A percentile compares a stretch with the other conserved stretches of the same genome.
Conservation (phyloP, 2,797 vertebrate genomes). For the Orientallactaga sibirica region DNA sequence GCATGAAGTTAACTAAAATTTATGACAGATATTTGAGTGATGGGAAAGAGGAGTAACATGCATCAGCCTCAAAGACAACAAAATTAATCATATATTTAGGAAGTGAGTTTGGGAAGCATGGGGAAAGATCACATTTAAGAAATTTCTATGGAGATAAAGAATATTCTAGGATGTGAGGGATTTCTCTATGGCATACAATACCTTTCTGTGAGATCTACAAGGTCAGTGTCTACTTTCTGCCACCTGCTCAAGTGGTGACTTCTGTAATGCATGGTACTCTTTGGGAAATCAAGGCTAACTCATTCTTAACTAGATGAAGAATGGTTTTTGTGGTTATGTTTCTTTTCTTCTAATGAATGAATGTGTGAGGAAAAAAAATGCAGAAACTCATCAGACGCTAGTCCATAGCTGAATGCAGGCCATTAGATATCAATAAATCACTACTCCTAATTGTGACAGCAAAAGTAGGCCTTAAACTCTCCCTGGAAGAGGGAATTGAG, state of each 20-base stretch:
- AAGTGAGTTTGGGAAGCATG: not conserved
- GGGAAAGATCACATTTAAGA: not conserved
- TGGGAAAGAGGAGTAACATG: not conserved
- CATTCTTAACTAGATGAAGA: not conserved
- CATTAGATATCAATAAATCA: not conserved
- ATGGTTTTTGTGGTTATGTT: not conserved
- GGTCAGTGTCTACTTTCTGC: not conserved
- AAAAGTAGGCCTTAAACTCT: not conserved
- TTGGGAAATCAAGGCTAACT: not conserved
- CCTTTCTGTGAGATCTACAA: not conserved
- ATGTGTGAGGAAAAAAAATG: not conserved
- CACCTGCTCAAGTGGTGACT: accelerated
- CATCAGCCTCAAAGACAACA: not conserved
- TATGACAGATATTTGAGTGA: not conserved
- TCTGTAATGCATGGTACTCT: not conserved
- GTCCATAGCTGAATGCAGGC: not conserved
- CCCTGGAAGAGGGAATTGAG: not conserved
- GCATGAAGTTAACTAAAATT: not conserved
- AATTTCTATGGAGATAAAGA: not conserved
- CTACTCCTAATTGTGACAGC: not conserved
- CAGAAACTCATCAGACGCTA: not conserved
- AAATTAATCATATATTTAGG: not conserved
- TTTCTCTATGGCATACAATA: not conserved
- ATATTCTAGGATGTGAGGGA: not conserved
- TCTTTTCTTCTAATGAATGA: not conserved